Evolutionary conservation across 1,140 invertebrate genomes (phyloP), one percentile per base, ranked within the genome.

Genomic region (Euschistus heros): DNA sequence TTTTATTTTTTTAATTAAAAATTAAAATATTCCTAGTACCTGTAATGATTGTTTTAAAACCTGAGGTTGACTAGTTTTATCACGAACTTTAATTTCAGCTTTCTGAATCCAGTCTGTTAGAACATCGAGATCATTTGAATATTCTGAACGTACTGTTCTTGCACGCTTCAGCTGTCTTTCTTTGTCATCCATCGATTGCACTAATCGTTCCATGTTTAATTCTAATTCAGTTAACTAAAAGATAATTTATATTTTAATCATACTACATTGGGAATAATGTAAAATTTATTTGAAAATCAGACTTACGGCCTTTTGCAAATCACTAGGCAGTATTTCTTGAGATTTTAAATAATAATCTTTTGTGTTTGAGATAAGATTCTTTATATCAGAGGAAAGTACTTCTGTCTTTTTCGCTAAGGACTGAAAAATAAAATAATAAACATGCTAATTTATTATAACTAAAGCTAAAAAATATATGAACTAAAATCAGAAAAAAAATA

Each of bases 161-260:
- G 91, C 91, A 57, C 89, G 83, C 73, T 92, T 92, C 74, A 88
- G 86, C 74, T 93, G 89, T 71, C 86, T 82, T 69, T 89, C 83
- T 74, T 92, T 92, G 71, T 91, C 88, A 70, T 93, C 91, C 86
- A 93, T 89, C 10, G 81, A 67, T 84, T 83, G 42, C 81, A 78
- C 18, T 90, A 80, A 61, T 84, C 65, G 82, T 74, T 95, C 92
- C 27, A 87, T 81, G n/a, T 86, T 79, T 52, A 94, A 76, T 76
- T 91, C 89, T 67, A 91, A 78, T 63, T 83, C 80, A 2, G 86
- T 88, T 66, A 90, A 76, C 75, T 75, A 55, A 33, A 67, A 67
- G 64, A 60, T 27, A 52, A 65, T 52, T 37, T 6, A 37, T 37
- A 6, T 37, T 37, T 37, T 37, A 13, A 37, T 37, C 10, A 37